A percentile compares a stretch with the other conserved stretches of the same genome.
These are phyloP conservation scores for Mya arenaria DNA, from an alignment of 1,140 invertebrate genomes.

Conservation along the genomic window DNA sequence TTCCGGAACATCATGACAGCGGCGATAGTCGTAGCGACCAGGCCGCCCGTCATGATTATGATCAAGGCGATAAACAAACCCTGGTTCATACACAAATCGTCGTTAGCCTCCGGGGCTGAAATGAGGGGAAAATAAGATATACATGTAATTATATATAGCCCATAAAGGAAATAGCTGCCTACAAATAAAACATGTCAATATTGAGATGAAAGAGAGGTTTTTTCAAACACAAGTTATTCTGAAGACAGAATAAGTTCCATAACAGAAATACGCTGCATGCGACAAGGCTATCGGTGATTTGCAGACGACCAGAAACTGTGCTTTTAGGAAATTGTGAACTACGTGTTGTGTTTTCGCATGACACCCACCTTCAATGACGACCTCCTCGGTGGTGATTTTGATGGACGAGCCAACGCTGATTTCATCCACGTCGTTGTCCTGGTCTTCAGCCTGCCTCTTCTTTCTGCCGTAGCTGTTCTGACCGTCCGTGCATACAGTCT, in stretches of 20 bases:
- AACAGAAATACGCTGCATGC: too few relatives aligned
- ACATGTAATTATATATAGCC: too few relatives aligned
- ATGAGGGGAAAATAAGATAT: not conserved
- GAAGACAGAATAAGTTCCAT: too few relatives aligned
- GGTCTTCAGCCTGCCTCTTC: slow-evolving; percentile 45
- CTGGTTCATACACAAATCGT: slow-evolving; percentile 52
- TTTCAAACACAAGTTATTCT: too few relatives aligned
- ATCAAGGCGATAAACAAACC: slow-evolving; percentile 34
- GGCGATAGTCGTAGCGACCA: slow-evolving; percentile 19
- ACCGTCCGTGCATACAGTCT: slow-evolving; percentile 49
- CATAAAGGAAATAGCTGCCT: too few relatives aligned
- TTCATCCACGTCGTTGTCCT: slow-evolving; percentile 47
- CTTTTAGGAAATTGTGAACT: too few relatives aligned
- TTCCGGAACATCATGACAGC: slow-evolving; percentile 43
- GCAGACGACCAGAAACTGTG: too few relatives aligned
- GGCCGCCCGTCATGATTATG: slow-evolving; percentile 21
- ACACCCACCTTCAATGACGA: slow-evolving; percentile 48
- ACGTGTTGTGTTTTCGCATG: too few relatives aligned
- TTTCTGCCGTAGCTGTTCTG: slow-evolving; percentile 49
- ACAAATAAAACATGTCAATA: too few relatives aligned
- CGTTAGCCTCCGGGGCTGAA: slow-evolving; percentile 34
- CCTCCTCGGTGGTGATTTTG: slow-evolving; percentile 45
- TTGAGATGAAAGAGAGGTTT: too few relatives aligned
- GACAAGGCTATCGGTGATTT: too few relatives aligned
- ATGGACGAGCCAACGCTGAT: slow-evolving; percentile 52